Conservation (phyloP, 2,113 vertebrate genomes). For the Stomatorhinus ivindoensis region DNA sequence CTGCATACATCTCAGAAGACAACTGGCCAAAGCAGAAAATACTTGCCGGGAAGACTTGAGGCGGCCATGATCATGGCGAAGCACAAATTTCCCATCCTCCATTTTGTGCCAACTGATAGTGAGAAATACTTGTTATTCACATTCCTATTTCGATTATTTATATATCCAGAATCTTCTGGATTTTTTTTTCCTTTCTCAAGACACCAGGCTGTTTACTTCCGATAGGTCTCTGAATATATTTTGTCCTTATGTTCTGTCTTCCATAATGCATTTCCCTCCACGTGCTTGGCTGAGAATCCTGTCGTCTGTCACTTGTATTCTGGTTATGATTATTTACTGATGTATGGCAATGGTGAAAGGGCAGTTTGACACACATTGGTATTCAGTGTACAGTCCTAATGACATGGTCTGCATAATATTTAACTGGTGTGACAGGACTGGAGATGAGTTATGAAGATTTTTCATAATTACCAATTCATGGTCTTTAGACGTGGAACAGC, state of each 20-base stretch:
- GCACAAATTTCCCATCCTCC: not conserved
- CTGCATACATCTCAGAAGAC: not conserved
- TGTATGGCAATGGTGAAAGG: not conserved
- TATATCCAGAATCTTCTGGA: not conserved
- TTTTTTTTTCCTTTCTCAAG: not conserved
- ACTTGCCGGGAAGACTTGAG: not conserved
- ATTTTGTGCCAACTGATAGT: not conserved
- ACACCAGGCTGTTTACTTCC: not conserved
- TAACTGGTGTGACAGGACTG: constrained; percentile 17
- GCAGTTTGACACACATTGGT: not conserved
- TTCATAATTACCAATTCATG: constrained; percentile 13
- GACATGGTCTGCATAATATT: constrained; percentile 9
- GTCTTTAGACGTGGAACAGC: constrained; percentile 15
- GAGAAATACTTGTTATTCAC: not conserved
- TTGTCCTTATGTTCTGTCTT: not conserved
- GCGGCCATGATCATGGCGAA: not conserved
- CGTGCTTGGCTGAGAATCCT: not conserved
- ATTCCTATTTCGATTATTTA: not conserved
- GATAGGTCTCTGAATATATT: not conserved
- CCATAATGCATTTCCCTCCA: not conserved
- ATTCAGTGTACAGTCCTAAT: constrained; percentile 8
- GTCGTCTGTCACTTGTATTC: not conserved
- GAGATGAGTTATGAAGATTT: constrained; percentile 15
- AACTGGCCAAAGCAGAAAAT: not conserved
- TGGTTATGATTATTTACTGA: not conserved